phyloP scores from a whole-genome alignment of 2,888 invertebrate genomes.

The Agonopterix subpropinquella region DNA sequence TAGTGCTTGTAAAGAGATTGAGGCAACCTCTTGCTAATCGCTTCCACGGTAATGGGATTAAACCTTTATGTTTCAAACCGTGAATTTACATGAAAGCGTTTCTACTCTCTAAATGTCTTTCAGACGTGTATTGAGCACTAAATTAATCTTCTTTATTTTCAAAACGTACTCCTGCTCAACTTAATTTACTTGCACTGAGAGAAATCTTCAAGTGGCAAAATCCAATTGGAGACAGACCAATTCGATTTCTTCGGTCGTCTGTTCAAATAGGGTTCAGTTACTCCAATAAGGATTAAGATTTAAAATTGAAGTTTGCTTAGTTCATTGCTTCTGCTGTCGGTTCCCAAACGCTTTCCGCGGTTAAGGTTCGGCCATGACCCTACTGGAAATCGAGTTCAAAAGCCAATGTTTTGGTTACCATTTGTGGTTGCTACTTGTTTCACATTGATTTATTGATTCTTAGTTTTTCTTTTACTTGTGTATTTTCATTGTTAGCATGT shows the following conservation, averaged over 20 bases:
- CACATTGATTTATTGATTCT: too few relatives aligned
- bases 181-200: conserved; percentile 22
- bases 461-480: too few relatives aligned
- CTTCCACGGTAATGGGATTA: conserved; percentile 13
- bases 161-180: conserved; percentile 19
- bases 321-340: conserved; percentile 20
- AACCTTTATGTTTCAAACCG: not conserved
- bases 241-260: conserved; percentile 27
- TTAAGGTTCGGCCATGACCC: conserved; percentile 17
- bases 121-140: not conserved
- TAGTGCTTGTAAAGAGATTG: conserved; percentile 22
- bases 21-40: conserved; percentile 24
- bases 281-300: conserved; percentile 12
- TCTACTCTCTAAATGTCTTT: not conserved
- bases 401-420: not conserved
- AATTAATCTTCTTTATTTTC: conserved; percentile 7
- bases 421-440: too few relatives aligned
- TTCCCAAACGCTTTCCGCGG: conserved; percentile 14
- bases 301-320: conserved; percentile 18
- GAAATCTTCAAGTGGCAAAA: conserved; percentile 26
- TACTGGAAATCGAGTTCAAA: conserved; percentile 15
- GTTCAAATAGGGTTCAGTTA: conserved; percentile 11
- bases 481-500: not conserved
- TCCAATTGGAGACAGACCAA: conserved; percentile 28
- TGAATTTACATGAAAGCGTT: conserved; percentile 10